These are phyloP conservation scores for Limnothrissa miodon DNA, from an alignment of 2,113 vertebrate species.

Conservation along the genomic window DNA sequence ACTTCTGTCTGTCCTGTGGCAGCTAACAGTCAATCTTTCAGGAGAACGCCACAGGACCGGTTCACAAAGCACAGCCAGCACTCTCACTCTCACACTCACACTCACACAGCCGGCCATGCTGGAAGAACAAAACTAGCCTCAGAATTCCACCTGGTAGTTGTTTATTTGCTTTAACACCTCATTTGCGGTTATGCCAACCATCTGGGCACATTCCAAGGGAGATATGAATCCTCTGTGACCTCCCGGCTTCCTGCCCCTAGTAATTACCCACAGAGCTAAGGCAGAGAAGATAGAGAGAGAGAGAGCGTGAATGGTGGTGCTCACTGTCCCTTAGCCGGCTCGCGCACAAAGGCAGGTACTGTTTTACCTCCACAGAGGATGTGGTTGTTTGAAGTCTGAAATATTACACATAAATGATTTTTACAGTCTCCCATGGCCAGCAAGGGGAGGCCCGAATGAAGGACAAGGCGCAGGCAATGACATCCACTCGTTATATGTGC, in stretches of 20 bases:
- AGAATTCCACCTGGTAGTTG: slow-evolving; percentile 21
- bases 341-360: slow-evolving; percentile 34
- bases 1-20: background rate
- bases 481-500: background rate
- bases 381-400: slow-evolving; percentile 28
- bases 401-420: slow-evolving; percentile 33
- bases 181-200: slow-evolving; percentile 36
- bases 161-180: slow-evolving; percentile 44
- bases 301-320: background rate
- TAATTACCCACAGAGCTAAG: slow-evolving; percentile 40
- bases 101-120: background rate
- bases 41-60: background rate
- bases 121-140: slow-evolving; percentile 2
- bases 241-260: slow-evolving; percentile 36
- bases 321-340: slow-evolving; percentile 32
- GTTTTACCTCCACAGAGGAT: slow-evolving; percentile 17
- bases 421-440: slow-evolving; percentile 13
- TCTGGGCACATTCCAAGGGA: slow-evolving; percentile 40
- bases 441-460: background rate
- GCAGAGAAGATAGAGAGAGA: background rate
- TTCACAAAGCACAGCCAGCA: background rate
- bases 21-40: slow-evolving; percentile 14
- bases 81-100: background rate
- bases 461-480: background rate
- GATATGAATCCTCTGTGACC: slow-evolving; percentile 39